Base-by-base conservation (phyloP, 2,113 vertebrate species). In the Eira barbara region DNA sequence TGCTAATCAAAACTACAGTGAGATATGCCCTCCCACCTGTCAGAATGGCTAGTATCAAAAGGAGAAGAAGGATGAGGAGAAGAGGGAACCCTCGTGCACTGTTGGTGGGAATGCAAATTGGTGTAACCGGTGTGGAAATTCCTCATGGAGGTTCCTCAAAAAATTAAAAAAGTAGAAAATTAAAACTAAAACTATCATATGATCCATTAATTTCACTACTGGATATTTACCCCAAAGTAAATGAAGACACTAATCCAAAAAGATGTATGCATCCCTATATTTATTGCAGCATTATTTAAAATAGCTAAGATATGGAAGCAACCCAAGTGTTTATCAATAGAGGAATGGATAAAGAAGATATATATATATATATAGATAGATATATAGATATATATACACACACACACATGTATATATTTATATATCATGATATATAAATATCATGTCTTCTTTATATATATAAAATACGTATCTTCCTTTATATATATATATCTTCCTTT, bases 381-480 rank as follows among this genome's bases (percentile, higher is more conserved):
- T 12, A 12, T 12, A 47, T 12, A 47, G 0, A 47, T 3, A 47
- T 2, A 47, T 2, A 47, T 2, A 45, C 7, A 45, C 7, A 45
- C 45, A 45, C 45, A 47, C 45, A 47, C 45, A 47, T 9, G 10
- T 1, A 47, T 52, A 55, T 52, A 52, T 52, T 17, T 52, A 17
- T 55, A 18, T 18, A 55, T 55, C 49, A 52, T 2, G 0, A 55
- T 55, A 55, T 55, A 55, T 55, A 18, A 55, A 55, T 55, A 55
- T 55, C 52, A 55, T 18, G 52, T 55, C 17, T 55, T 55, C 17
- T 55, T 18, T 55, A 52, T 55, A 55, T 55, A 55, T 55, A 18
- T 55, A 55, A 55, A 55, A 55, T 55, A 55, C 18, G 17, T 55
- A 55, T 55, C 52, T 55, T 55, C 52, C 52, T 17, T 52, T 52